A percentile compares a stretch with the other conserved stretches of the same genome.
These are phyloP conservation scores for Brachynemurus nebulosus DNA, from an alignment of 2,888 invertebrate genomes.

Conservation along the genomic window DNA sequence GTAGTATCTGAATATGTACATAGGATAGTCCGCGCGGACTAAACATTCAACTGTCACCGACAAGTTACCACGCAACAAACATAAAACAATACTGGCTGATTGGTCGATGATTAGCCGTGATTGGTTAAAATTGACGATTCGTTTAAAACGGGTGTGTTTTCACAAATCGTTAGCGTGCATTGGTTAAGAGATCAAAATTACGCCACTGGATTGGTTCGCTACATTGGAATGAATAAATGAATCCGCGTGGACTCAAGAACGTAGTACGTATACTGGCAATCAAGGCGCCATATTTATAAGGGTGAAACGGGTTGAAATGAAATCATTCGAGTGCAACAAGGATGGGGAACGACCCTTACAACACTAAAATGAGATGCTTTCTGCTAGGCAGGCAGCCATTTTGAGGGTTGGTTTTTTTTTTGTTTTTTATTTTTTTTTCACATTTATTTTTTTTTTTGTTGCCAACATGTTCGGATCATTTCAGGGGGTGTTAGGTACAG, in stretches of 20 bases:
- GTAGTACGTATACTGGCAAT: conserved; percentile 31
- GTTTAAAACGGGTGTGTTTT: conserved; percentile 28
- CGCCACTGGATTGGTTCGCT: not conserved
- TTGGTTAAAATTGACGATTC: conserved; percentile 19
- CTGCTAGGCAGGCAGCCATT: conserved; percentile 54
- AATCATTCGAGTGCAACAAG: conserved; percentile 35
- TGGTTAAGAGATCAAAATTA: conserved; percentile 19
- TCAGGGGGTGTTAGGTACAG: conserved; percentile 29
- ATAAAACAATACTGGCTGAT: conserved; percentile 21
- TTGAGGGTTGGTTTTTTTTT: conserved; percentile 55
- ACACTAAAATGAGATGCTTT: conserved; percentile 36
- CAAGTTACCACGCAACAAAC: conserved; percentile 25
- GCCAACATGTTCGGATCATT: conserved; percentile 33
- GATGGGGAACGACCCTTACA: conserved; percentile 30
- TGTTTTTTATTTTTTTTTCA: conserved; percentile 37
- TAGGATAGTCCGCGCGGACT: conserved; percentile 32
- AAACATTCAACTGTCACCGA: conserved; percentile 23
- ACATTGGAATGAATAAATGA: not conserved
- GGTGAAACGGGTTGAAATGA: conserved; percentile 35
- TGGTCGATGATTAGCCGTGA: conserved; percentile 20
- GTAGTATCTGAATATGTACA: conserved; percentile 33
- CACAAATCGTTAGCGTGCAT: conserved; percentile 10
- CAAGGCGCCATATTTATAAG: conserved; percentile 39
- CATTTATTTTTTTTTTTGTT: conserved; percentile 29
- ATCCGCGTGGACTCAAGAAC: conserved; percentile 3